phyloP scores from a whole-genome alignment of 2,113 vertebrate species.

The Sula dactylatra region DNA sequence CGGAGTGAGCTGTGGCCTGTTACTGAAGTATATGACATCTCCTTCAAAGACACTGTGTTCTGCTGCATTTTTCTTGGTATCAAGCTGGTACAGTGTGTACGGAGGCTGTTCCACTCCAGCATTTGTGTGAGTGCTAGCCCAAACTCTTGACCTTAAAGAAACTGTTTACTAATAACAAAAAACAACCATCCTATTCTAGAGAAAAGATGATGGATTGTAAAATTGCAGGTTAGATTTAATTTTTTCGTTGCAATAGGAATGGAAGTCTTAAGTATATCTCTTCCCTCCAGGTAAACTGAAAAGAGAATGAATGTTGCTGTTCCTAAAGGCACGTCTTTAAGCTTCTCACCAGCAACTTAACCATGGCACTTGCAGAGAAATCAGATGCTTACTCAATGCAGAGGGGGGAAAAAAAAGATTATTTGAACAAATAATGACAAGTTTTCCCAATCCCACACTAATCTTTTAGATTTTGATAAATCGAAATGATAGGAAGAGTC shows the following conservation, averaged over 20 bases:
- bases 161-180: neutral
- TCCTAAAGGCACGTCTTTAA: neutral
- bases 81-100: neutral
- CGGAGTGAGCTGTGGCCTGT: neutral
- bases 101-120: neutral
- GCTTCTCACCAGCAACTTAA: neutral
- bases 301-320: neutral
- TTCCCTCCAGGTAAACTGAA: neutral
- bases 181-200: neutral
- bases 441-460: slow-evolving; percentile 7
- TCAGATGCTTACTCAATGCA: neutral
- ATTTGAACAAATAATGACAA: neutral
- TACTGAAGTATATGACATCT: neutral
- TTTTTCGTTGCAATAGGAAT: neutral
- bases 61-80: neutral
- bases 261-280: neutral
- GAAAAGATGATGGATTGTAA: neutral
- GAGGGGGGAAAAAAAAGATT: neutral
- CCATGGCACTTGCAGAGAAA: neutral
- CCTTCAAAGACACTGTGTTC: neutral
- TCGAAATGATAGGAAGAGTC: neutral
- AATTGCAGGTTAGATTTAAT: neutral
- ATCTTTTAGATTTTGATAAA: neutral
- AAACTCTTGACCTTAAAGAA: neutral
- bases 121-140: neutral